phyloP scores from a whole-genome alignment of 2,113 vertebrate genomes.

The Delphinus delphis region DNA sequence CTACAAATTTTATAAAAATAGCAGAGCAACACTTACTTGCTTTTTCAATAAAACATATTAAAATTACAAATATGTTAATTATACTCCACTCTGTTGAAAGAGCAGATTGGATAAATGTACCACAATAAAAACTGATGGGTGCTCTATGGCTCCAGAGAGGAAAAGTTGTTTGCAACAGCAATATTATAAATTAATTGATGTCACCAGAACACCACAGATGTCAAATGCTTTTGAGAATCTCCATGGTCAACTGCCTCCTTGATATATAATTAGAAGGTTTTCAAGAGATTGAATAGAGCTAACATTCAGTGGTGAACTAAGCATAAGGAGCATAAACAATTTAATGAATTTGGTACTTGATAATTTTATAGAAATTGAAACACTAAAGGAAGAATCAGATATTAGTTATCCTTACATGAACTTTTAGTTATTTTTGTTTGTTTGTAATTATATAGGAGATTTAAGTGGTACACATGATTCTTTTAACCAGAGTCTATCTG shows the following conservation, averaged over 20 bases:
- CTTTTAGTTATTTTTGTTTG: neutral
- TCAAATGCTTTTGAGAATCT: neutral
- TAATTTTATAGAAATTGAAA: neutral
- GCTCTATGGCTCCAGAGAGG: neutral
- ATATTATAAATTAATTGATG: neutral
- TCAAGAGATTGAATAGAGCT: neutral
- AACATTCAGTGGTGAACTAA: neutral
- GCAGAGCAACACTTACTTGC: neutral
- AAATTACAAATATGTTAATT: neutral
- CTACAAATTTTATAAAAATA: neutral
- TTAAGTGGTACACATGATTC: neutral
- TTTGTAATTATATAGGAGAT: neutral
- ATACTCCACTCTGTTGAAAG: neutral
- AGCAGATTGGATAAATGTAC: neutral
- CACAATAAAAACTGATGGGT: neutral
- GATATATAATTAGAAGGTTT: neutral
- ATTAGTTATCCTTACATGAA: neutral
- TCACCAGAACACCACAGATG: neutral
- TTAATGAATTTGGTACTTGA: neutral
- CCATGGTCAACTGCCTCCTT: neutral
- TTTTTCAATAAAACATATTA: neutral
- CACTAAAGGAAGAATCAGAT: neutral
- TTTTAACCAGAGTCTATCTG: neutral
- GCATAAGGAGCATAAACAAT: neutral
- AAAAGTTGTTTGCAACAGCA: neutral